Conservation (phyloP, 2,113 vertebrate genomes). For the Chamaea fasciata region DNA sequence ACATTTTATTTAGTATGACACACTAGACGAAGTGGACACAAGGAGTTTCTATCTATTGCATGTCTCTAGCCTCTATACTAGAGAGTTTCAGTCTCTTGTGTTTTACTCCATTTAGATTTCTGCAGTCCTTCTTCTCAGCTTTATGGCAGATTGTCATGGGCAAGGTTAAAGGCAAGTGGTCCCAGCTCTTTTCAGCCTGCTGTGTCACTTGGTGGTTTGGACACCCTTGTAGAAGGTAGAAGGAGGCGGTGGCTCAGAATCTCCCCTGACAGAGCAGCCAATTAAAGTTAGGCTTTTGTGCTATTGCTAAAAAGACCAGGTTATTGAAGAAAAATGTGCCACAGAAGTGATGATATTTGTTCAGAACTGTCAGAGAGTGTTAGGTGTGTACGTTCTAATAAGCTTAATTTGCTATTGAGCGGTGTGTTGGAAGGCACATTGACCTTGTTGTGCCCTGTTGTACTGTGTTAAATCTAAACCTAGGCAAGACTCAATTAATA, state of each 20-base stretch:
- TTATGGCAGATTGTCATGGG: not conserved
- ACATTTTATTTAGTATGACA: not conserved
- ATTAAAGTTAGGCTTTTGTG: not conserved
- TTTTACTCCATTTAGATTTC: not conserved
- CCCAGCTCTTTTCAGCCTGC: not conserved
- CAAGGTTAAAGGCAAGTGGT: not conserved
- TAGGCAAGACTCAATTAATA: slow-evolving; percentile 1
- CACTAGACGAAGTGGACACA: not conserved
- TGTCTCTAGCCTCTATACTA: not conserved
- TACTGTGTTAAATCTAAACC: not conserved
- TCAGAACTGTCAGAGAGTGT: not conserved
- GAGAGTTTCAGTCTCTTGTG: not conserved
- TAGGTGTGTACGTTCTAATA: not conserved
- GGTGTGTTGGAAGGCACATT: not conserved
- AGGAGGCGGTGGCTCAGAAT: not conserved
- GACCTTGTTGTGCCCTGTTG: not conserved
- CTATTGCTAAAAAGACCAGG: not conserved
- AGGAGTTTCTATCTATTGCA: not conserved
- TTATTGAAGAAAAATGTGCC: not conserved
- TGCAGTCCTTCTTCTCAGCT: not conserved
- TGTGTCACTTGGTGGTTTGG: not conserved
- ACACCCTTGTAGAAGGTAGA: not conserved
- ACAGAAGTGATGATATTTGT: not conserved
- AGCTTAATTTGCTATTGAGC: not conserved
- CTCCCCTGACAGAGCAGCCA: not conserved